Percentiles rank a stretch among this genome's conserved stretches.
Evolutionary conservation across 2,888 invertebrate genomes (phyloP).

Genomic region (Apodemia mormo): DNA sequence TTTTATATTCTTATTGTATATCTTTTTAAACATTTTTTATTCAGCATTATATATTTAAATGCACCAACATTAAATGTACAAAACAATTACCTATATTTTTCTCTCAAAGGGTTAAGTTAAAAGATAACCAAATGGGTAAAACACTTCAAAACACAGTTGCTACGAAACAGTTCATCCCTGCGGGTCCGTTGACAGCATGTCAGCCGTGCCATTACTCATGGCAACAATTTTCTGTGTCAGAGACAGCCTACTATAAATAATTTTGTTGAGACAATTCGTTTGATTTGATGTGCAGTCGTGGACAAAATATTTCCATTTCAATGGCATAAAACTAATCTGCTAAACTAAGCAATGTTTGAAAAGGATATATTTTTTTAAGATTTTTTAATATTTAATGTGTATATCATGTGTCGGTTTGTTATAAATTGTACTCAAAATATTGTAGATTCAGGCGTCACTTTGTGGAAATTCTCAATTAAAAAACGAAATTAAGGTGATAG

Average conservation of each 20-base stretch:
- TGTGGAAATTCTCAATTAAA: too few relatives aligned
- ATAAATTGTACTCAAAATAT: too few relatives aligned
- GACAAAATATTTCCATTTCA: conserved; percentile 1
- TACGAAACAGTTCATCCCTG: conserved; percentile 25
- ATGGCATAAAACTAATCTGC: not conserved
- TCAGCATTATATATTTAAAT: too few relatives aligned
- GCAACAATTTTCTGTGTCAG: conserved; percentile 69
- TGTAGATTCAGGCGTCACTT: too few relatives aligned
- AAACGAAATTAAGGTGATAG: too few relatives aligned
- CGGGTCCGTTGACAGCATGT: conserved; percentile 54
- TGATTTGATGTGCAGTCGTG: conserved; percentile 15
- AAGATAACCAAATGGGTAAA: not conserved
- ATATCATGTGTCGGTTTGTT: too few relatives aligned
- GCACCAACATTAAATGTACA: too few relatives aligned
- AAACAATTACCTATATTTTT: too few relatives aligned
- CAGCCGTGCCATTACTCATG: conserved; percentile 63
- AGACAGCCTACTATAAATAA: conserved; percentile 54
- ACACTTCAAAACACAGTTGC: conserved; percentile 25
- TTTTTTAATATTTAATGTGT: too few relatives aligned
- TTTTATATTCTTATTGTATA: too few relatives aligned
- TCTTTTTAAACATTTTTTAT: too few relatives aligned
- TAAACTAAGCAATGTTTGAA: not conserved
- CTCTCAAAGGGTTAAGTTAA: not conserved
- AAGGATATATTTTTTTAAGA: not conserved
- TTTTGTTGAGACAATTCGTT: conserved; percentile 39